Conservation (phyloP, 2,888 invertebrate species). For the Sminthurinus aureus region DNA sequence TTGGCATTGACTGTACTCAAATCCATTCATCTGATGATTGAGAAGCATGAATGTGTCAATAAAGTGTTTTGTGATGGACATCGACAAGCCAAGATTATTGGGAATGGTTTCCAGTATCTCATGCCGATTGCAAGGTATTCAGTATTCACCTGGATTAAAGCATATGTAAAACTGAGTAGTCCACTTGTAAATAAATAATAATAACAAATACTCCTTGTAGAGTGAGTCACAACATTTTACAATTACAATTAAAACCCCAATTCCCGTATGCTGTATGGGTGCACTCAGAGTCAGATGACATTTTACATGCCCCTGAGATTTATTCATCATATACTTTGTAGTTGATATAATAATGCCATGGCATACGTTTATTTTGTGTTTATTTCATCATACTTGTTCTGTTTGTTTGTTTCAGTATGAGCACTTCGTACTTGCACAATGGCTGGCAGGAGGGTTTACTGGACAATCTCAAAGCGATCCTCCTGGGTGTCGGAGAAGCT, state of each 20-base stretch:
- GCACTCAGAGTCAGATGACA: no score
- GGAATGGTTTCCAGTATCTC: constrained; percentile 49
- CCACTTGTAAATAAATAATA: background rate
- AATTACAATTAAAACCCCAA: no score
- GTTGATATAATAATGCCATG: no score
- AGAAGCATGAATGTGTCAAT: constrained; percentile 53
- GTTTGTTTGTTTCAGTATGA: constrained; percentile 42
- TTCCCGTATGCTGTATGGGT: no score
- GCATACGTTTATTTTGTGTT: no score
- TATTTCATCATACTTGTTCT: no score
- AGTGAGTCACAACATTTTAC: no score
- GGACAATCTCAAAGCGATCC: constrained; percentile 53
- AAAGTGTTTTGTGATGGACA: constrained; percentile 55
- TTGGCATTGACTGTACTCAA: constrained; percentile 48
- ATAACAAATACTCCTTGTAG: background rate
- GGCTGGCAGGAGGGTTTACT: constrained; percentile 49
- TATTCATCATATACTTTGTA: no score
- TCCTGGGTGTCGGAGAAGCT: constrained; percentile 50
- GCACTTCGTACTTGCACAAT: constrained; percentile 50
- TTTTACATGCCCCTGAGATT: no score
- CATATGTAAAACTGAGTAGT: no score
- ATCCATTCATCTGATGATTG: constrained; percentile 57
- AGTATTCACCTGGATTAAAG: no score
- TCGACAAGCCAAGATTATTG: constrained; percentile 49
- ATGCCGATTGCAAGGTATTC: constrained; percentile 55